These are phyloP conservation scores for Calliphora vicina DNA, from an alignment of 1,140 invertebrate species.

Conservation along the genomic window DNA sequence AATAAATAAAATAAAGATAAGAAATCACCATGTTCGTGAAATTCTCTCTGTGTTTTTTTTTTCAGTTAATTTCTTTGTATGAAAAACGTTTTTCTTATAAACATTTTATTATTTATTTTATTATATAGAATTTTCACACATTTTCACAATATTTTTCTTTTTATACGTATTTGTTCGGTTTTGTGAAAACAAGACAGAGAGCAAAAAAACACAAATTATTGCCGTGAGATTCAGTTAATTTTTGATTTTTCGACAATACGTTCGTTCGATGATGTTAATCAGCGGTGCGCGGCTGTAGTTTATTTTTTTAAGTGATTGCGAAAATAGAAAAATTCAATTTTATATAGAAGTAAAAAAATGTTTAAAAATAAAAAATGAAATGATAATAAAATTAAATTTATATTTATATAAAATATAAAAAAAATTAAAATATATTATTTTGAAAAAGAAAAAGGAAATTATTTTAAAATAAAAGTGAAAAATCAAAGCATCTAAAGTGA, in stretches of 20 bases:
- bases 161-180: not conserved
- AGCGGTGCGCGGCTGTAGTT: slow-evolving; percentile 4
- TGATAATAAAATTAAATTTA: not conserved
- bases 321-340: slow-evolving; percentile 28
- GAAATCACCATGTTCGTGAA: not conserved
- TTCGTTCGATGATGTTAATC: slow-evolving; percentile 23
- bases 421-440: not conserved
- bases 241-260: slow-evolving; percentile 34
- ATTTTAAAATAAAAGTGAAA: not conserved
- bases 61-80: slow-evolving; percentile 25
- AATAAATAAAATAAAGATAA: too few relatives aligned
- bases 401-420: not conserved
- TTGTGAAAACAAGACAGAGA: slow-evolving; percentile 15
- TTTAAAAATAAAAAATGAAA: not conserved
- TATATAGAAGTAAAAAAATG: slow-evolving; percentile 3
- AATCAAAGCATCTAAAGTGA: not conserved
- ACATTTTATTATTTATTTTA: slow-evolving; percentile 17
- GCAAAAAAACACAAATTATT: slow-evolving; percentile 18
- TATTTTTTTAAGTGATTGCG: not conserved
- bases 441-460: not conserved
- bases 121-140: slow-evolving; percentile 14
- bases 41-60: not conserved
- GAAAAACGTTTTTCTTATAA: slow-evolving; percentile 5
- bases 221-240: slow-evolving; percentile 30
- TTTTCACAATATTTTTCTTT: slow-evolving; percentile 13